Evolutionary conservation across 1,140 invertebrate species (phyloP), one percentile per base, ranked within the genome.

Genomic region (Pararge aegeria): DNA sequence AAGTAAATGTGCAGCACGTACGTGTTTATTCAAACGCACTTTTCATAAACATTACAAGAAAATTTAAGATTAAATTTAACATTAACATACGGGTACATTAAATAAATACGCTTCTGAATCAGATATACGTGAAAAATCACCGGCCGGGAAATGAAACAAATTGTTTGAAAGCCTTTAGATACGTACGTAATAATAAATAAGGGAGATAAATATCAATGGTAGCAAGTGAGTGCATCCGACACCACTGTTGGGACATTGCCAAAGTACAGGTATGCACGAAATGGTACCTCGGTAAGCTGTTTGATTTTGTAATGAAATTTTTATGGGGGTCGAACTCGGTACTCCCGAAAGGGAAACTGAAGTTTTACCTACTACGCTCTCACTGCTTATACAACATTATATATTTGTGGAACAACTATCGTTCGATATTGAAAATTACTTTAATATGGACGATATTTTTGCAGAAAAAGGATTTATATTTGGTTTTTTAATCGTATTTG

Each of bases 141-240:
- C 29, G 24, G 53, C 51, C 56, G 60, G 52, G 52, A 57, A 38
- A 59, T 30, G 53, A 37, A 71, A 63, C 65, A 66, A 65, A 68
- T 65, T 68, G 66, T 72, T 72, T 72, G 61, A 72, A 72, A 72
- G 69, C 62, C 63, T 66, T 68, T 66, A 72, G 66, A 68, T 68
- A 68, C 53, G 64, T 62, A 56, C 64, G 53, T 55, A 20, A 68
- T 68, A 74, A 74, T 74, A 74, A 70, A 70, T 74, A 70, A 74
- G 42, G 19, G 57, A 68, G 60, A 73, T 73, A 70, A 60, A 64
- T 70, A 73, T 70, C 62, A 68, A 66, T 62, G 60, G 57, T 64
- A 58, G 61, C 53, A 37, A 57, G 57, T 57, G 40, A 64, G 56
- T 62, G 55, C 58, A 64, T 64, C 68, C 69, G 59, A 74, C 72